These are phyloP conservation scores for Ochlodes sylvanus DNA, from an alignment of 2,888 invertebrate genomes.

Conservation along the genomic window DNA sequence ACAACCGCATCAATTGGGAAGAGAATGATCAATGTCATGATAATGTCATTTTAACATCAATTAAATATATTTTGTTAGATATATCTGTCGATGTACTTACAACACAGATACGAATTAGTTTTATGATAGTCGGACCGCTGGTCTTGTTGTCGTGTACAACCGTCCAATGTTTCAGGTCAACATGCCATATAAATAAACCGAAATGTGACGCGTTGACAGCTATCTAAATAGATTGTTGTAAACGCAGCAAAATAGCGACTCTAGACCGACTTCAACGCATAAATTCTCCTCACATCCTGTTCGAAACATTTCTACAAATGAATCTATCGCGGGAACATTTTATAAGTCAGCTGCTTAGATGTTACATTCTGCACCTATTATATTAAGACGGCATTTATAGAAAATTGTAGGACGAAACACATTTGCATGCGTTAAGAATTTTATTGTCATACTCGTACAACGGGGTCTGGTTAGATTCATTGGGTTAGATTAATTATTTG, in stretches of 20 bases:
- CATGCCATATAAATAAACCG: slow-evolving; percentile 34
- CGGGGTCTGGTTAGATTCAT: too few species aligned
- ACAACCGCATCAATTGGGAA: too few species aligned
- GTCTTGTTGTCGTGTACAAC: slow-evolving; percentile 10
- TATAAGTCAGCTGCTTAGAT: slow-evolving; percentile 10
- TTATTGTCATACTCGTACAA: too few species aligned
- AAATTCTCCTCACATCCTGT: slow-evolving; percentile 30
- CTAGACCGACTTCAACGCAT: slow-evolving; percentile 16
- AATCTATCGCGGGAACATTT: slow-evolving; percentile 23
- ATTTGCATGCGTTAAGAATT: too few species aligned
- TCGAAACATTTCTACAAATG: slow-evolving; percentile 28
- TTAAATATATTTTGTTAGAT: too few species aligned
- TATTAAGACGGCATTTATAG: too few species aligned
- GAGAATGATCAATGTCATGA: too few species aligned
- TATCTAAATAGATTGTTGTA: slow-evolving; percentile 32
- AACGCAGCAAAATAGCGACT: slow-evolving; percentile 30
- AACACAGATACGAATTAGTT: not conserved
- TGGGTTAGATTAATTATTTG: too few species aligned
- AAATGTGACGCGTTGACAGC: slow-evolving; percentile 32
- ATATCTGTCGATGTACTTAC: too few species aligned
- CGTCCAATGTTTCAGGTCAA: slow-evolving; percentile 22
- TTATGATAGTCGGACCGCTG: slow-evolving; percentile 5
- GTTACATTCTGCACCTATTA: slow-evolving; percentile 12
- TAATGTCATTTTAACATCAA: too few species aligned
- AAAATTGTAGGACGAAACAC: too few species aligned